Evolutionary conservation across 2,113 vertebrate genomes (phyloP).

Genomic region (Thunnus thynnus): DNA sequence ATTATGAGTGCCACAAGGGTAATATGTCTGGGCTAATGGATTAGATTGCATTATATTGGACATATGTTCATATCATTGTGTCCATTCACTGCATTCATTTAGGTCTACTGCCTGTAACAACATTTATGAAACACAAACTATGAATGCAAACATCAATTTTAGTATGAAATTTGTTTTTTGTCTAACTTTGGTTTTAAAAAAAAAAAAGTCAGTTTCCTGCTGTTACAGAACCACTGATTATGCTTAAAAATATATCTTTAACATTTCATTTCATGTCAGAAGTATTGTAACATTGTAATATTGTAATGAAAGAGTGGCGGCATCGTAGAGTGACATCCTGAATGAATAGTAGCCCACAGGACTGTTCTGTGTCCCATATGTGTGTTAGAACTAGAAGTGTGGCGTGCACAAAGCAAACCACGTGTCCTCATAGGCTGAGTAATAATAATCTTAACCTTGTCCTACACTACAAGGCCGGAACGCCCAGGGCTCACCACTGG

Average conservation of each 20-base stretch:
- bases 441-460: slow-evolving; percentile 58
- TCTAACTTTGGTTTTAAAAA: neutral
- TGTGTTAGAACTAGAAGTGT: slow-evolving; percentile 28
- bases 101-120: too few relatives aligned
- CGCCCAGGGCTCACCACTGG: slow-evolving; percentile 37
- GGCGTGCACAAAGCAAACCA: slow-evolving; percentile 25
- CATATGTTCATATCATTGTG: too few relatives aligned
- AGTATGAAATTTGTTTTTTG: neutral
- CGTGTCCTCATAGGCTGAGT: slow-evolving; percentile 8
- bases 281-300: neutral
- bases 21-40: neutral
- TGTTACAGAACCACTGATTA: neutral
- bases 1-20: neutral
- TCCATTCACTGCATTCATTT: too few relatives aligned
- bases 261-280: too few relatives aligned
- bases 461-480: slow-evolving; percentile 39
- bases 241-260: neutral
- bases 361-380: neutral
- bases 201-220: too few relatives aligned
- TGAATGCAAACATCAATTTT: neutral
- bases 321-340: neutral
- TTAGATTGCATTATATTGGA: neutral
- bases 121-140: neutral
- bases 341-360: neutral
- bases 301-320: neutral